Percentiles rank a stretch among this genome's conserved stretches.
These are phyloP conservation scores for Dolichomitus sp. DNA, from an alignment of 2,888 invertebrate species.

Conservation along the genomic window DNA sequence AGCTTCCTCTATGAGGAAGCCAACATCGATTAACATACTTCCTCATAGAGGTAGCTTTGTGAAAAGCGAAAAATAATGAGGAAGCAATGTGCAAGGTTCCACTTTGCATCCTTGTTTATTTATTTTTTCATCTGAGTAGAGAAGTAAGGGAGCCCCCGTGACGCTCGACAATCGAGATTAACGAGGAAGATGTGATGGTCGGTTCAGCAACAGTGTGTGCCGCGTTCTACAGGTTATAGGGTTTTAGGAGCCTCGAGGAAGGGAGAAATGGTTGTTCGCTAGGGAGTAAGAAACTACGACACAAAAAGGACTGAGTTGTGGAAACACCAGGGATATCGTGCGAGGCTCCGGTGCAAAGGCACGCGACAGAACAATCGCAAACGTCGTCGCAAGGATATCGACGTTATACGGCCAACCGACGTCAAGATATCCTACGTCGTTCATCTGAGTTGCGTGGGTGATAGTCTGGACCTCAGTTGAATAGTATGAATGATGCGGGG, in stretches of 20 bases:
- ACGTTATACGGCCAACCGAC: constrained; percentile 4
- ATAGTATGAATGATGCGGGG: constrained; percentile 3
- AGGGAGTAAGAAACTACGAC: neutral
- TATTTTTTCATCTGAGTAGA: neutral
- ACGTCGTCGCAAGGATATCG: constrained; percentile 15
- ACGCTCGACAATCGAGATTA: constrained; percentile 22
- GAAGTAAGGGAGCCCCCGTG: neutral
- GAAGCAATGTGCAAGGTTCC: too few species aligned
- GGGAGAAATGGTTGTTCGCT: neutral
- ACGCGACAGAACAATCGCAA: neutral
- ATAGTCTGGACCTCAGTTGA: constrained; percentile 5
- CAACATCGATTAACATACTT: too few species aligned
- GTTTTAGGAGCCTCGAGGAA: neutral
- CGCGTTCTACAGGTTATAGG: neutral
- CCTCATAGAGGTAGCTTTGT: too few species aligned
- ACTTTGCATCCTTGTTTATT: too few species aligned
- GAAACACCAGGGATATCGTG: neutral
- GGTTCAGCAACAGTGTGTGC: neutral
- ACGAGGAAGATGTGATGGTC: neutral
- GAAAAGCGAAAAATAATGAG: too few species aligned
- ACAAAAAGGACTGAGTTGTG: neutral
- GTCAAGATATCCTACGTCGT: constrained; percentile 2
- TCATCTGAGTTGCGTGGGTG: constrained; percentile 26
- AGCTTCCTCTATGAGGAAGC: too few species aligned
- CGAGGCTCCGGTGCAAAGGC: neutral